These are phyloP conservation scores for Ornithorhynchus anatinus DNA, from an alignment of 2,113 vertebrate species.

Conservation along the genomic window DNA sequence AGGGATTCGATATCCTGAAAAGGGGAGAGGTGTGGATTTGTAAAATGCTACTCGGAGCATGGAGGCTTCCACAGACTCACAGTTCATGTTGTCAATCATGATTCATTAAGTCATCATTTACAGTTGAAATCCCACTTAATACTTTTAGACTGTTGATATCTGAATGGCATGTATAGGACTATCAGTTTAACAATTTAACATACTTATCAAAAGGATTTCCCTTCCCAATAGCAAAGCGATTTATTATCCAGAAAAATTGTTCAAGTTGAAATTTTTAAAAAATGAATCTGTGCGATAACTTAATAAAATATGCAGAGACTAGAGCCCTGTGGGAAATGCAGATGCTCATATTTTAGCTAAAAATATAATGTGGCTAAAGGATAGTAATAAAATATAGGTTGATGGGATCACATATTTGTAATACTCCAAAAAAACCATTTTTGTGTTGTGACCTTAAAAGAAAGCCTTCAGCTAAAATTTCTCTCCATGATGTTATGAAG, in stretches of 20 bases:
- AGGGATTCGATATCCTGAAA: conserved; percentile 63
- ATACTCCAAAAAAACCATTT: no score
- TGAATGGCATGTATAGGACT: neutral
- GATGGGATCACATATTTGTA: no score
- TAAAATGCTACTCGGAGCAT: conserved; percentile 35
- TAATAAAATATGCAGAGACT: neutral
- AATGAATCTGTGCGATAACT: neutral
- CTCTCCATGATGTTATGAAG: neutral
- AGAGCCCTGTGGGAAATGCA: neutral
- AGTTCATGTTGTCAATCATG: neutral
- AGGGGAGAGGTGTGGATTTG: conserved; percentile 36
- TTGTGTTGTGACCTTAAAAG: no score
- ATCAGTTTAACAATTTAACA: neutral
- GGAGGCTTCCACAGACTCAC: neutral
- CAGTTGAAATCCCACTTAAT: neutral
- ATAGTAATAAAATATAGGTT: conserved; percentile 15
- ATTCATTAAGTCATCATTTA: neutral
- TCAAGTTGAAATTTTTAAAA: neutral
- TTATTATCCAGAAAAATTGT: neutral
- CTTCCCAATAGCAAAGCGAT: neutral
- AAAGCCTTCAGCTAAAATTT: no score
- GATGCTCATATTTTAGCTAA: neutral
- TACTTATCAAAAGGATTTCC: neutral
- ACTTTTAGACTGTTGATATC: neutral
- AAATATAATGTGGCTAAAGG: neutral